Conservation (phyloP, 2,888 invertebrate genomes). For the Volucella zonaria region DNA sequence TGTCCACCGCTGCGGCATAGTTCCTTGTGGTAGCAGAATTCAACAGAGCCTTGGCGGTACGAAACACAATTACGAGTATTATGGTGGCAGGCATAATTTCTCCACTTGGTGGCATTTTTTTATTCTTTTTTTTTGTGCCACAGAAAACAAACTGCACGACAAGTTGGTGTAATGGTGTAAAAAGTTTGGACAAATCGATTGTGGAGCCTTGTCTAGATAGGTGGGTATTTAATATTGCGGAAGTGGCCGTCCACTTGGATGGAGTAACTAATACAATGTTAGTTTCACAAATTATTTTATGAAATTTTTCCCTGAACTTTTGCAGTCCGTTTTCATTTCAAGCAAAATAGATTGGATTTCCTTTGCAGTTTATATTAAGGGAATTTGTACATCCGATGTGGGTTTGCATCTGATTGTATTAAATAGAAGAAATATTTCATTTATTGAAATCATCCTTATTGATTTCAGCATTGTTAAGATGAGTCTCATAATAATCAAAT, state of each 20-base stretch:
- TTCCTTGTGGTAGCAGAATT: constrained; percentile 21
- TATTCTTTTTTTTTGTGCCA: constrained; percentile 5
- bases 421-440: too few relatives aligned
- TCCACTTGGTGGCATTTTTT: constrained; percentile 55
- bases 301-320: too few relatives aligned
- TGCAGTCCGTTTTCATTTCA: too few relatives aligned
- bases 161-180: constrained; percentile 70
- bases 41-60: constrained; percentile 40
- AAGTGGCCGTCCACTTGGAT: constrained; percentile 6
- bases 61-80: too few relatives aligned
- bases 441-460: rapidly evolving
- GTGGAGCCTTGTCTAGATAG: constrained; percentile 48
- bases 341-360: too few relatives aligned
- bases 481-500: too few relatives aligned
- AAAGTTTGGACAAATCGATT: constrained; percentile 70
- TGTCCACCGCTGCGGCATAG: constrained; percentile 52
- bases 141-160: constrained; percentile 59
- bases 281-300: too few relatives aligned
- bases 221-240: constrained; percentile 41
- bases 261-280: too few relatives aligned
- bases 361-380: too few relatives aligned
- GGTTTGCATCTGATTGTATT: too few relatives aligned
- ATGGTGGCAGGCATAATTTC: constrained; percentile 65
- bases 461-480: too few relatives aligned
- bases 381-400: too few relatives aligned